Conservation (phyloP, 2,797 vertebrate species). For the Poecilia velifera region DNA sequence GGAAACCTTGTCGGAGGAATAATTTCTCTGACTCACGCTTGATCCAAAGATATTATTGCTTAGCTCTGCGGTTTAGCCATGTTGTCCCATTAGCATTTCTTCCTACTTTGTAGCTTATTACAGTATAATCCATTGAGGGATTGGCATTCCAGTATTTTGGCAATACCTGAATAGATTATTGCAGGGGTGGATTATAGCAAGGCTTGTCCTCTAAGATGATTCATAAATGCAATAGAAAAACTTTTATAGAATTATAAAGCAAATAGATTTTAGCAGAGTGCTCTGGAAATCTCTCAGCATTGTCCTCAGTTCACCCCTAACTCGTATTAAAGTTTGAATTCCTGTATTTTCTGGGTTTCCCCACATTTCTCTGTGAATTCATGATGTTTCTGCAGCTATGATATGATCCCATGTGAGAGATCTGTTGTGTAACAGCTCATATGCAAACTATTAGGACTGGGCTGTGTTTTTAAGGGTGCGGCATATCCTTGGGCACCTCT, state of each 20-base stretch:
- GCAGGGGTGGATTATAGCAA: slow-evolving; percentile 4
- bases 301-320: slow-evolving; percentile 25
- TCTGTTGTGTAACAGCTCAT: slow-evolving; percentile 65
- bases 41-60: neutral
- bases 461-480: slow-evolving; percentile 53
- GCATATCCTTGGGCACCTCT: slow-evolving; percentile 65
- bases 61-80: neutral
- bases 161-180: slow-evolving; percentile 9
- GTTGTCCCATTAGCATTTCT: neutral
- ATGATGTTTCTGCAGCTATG: slow-evolving; percentile 35
- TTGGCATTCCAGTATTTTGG: neutral
- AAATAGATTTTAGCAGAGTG: neutral
- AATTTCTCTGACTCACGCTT: neutral
- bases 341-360: neutral
- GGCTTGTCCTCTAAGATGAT: slow-evolving; percentile 6
- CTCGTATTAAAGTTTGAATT: slow-evolving; percentile 20
- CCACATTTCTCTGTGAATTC: slow-evolving; percentile 16
- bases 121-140: neutral
- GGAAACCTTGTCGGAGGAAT: neutral
- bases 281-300: neutral
- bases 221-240: slow-evolving; percentile 12
- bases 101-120: slow-evolving; percentile 6
- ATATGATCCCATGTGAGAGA: slow-evolving; percentile 34
- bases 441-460: slow-evolving; percentile 65
- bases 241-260: neutral